These are phyloP conservation scores for Mormyrus hasselquistii DNA, from an alignment of 2,797 vertebrate species.

Conservation along the genomic window DNA sequence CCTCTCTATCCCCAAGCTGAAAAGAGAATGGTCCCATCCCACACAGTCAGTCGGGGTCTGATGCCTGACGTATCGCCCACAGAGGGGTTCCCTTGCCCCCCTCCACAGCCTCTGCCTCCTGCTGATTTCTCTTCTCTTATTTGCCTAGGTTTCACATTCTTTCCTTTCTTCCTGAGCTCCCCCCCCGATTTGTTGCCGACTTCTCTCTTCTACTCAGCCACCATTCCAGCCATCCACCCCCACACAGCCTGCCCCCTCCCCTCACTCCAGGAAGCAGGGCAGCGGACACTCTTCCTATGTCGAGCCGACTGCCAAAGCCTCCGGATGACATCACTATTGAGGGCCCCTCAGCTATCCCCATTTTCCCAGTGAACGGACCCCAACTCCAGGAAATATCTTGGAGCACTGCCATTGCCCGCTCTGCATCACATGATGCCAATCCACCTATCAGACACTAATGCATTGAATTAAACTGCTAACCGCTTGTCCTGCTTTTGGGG, in stretches of 20 bases:
- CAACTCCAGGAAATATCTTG: neutral
- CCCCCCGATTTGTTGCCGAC: neutral
- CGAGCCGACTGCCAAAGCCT: neutral
- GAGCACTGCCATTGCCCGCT: neutral
- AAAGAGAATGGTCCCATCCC: neutral
- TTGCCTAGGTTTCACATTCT: slow-evolving; percentile 5
- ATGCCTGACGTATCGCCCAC: neutral
- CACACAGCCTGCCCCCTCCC: neutral
- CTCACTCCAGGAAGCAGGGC: neutral
- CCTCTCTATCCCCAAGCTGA: neutral
- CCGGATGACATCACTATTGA: neutral
- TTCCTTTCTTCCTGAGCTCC: neutral
- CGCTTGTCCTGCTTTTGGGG: neutral
- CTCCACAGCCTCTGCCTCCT: neutral
- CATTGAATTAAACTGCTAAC: neutral
- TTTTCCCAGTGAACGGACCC: neutral
- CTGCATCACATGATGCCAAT: neutral
- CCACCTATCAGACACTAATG: neutral
- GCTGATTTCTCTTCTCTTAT: neutral
- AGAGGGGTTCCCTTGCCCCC: neutral
- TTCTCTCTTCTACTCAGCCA: neutral
- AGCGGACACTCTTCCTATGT: neutral
- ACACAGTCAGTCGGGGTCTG: neutral
- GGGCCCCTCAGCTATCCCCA: neutral
- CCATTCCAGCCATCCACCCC: neutral